phyloP scores from a whole-genome alignment of 2,113 vertebrate genomes.

The Procapra przewalskii region DNA sequence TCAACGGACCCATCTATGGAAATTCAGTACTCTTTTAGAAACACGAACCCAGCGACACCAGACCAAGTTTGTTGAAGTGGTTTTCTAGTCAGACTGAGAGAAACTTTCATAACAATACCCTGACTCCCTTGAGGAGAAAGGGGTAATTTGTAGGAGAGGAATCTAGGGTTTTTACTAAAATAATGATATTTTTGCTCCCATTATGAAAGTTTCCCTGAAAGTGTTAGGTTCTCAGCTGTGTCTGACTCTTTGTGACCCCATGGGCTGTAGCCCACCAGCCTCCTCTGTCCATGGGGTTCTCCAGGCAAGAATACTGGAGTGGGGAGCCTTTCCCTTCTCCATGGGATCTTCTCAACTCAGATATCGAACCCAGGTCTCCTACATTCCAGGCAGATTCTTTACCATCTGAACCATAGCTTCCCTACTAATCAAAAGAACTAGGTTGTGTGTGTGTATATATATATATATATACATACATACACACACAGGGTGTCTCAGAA shows the following conservation, averaged over 20 bases:
- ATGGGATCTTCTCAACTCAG: neutral
- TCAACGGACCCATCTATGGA: neutral
- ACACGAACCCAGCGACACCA: neutral
- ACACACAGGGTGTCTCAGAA: neutral
- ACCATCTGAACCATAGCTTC: neutral
- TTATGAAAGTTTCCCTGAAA: neutral
- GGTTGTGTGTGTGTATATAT: rapidly evolving
- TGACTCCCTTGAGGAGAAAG: neutral
- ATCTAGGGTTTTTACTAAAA: neutral
- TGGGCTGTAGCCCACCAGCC: neutral
- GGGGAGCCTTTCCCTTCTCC: neutral
- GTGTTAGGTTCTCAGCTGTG: neutral
- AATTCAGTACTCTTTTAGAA: neutral
- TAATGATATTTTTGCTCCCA: neutral
- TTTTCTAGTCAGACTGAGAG: neutral
- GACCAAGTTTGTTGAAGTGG: neutral
- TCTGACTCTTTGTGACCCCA: neutral
- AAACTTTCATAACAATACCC: neutral
- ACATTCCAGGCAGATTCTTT: neutral
- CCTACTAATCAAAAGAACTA: neutral
- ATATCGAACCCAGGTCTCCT: neutral
- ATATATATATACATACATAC: too few species aligned
- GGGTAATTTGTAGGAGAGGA: too few species aligned
- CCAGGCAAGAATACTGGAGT: neutral
- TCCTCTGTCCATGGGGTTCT: neutral